phyloP scores from a whole-genome alignment of 2,113 vertebrate species.

The Ginglymostoma cirratum region DNA sequence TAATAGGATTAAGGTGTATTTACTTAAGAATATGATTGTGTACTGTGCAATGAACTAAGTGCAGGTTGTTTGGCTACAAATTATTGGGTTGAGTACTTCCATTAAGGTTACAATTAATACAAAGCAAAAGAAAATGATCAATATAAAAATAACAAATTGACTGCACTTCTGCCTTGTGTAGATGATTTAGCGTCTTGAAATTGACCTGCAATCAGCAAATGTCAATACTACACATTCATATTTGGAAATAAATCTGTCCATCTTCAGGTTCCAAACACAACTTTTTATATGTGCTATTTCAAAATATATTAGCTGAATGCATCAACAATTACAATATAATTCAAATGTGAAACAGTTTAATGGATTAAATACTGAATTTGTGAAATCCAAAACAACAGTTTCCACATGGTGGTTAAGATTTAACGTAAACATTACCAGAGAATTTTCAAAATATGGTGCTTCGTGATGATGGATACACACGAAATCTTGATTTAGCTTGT shows the following conservation, averaged over 20 bases:
- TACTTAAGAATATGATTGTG: constrained; percentile 2
- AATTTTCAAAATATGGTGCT: neutral
- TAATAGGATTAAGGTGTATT: neutral
- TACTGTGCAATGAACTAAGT: neutral
- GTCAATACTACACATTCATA: neutral
- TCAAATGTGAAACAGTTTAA: neutral
- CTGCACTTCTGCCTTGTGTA: neutral
- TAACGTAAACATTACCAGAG: neutral
- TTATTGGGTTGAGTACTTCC: neutral
- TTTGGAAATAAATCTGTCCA: neutral
- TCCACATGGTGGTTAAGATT: neutral
- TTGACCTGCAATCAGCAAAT: neutral
- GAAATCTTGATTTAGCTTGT: neutral
- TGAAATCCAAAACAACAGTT: neutral
- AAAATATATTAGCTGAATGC: neutral
- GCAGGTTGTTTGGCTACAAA: neutral
- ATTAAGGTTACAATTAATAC: neutral
- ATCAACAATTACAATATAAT: neutral
- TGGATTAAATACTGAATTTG: neutral
- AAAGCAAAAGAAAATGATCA: neutral
- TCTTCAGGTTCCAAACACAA: neutral
- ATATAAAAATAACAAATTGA: neutral
- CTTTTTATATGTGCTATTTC: neutral
- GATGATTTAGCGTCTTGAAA: neutral
- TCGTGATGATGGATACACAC: neutral